Evolutionary conservation across 2,888 invertebrate genomes (phyloP), one percentile per base, ranked within the genome.

Genomic region (Apamea monoglypha): DNA sequence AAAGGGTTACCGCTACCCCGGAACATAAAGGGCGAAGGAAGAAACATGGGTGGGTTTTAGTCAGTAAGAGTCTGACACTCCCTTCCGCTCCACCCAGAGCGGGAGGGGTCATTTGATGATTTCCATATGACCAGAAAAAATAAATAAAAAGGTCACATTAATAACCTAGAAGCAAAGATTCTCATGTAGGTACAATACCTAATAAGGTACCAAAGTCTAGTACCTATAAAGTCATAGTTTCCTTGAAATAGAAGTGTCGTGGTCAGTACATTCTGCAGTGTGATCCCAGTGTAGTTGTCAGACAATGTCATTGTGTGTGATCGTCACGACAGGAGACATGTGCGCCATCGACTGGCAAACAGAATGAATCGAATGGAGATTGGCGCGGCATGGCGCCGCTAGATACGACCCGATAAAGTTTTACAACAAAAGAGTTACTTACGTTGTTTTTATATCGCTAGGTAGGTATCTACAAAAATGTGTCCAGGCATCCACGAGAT

Each of bases 331-430:
- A 59, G 18, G 25, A 29, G 56, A 47, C 66, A 44, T 36, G 50
- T 59, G 44, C 47, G 53, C 64, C 73, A 74, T 76, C 63, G 61
- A 70, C 78, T 80, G 76, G 78, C 74, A 70, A 86, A 84, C 78
- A 68, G 84, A 85, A 86, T 87, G 80, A 77, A 76, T 84, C 76
- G 83, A 85, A 89, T 88, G 79, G 84, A 90, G 91, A 89, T 90
- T 88, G 88, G 80, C 82, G 79, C 78, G 74, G 66, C 74, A 78
- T 50, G 78, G 80, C 73, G 78, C 63, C 50, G 81, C n/a, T 53
- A 47, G 66, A 77, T 82, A 82, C 79, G 80, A 82, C 67, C 73
- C 47, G 32, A 74, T 76, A 74, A 44, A 44, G 82, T 77, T 88
- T 89, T 90, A 89, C 76, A 84, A 78, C 69, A 40, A n/a, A 59